Evolutionary conservation across 2,113 vertebrate species (phyloP), one percentile per base, ranked within the genome.

Genomic region (Cavia porcellus): DNA sequence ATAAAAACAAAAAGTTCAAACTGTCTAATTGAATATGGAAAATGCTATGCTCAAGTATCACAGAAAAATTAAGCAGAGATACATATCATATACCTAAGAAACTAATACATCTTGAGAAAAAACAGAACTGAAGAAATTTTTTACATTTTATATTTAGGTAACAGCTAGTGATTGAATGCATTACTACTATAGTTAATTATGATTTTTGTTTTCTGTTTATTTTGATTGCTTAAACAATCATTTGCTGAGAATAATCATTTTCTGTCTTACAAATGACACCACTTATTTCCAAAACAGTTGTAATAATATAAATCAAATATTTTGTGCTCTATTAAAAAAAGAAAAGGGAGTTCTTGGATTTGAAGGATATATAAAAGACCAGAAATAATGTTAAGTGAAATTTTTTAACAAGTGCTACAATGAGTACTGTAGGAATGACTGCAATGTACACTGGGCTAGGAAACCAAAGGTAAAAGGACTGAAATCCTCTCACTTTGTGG

Each of bases 221-320:
- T 88, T 42, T 68, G 13, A 3, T 25, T 80, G 28, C 25, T 20
- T 70, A 77, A 79, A 83, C 47, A 77, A 79, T 86, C 47, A 68
- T 95, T 72, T 79, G 32, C 66, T 68, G 35, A 96, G 95, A 86
- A 90, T 92, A 72, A 92, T 57, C 70, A 91, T 64, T 19, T 57
- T 75, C 70, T 89, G 82, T 45, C 57, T 89, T 92, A 35, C 22
- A 68, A 30, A 55, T 10, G 14, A 61, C 6, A 88, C 4, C n/a
- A 81, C 22, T 92, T 89, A 86, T 35, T 68, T 89, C 59, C 68
- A 84, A 19, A 90, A n/a, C 61, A 95, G 70, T 0, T 88, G 0
- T 30, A 90, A 75, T 5, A 62, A n/a, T 74, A 93, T 12, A 86
- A 85, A 96, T 55, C 25, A 91, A 74, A 82, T 52, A 81, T 55